Evolutionary conservation across 2,888 invertebrate genomes (phyloP).

Genomic region (Agrotis segetum): DNA sequence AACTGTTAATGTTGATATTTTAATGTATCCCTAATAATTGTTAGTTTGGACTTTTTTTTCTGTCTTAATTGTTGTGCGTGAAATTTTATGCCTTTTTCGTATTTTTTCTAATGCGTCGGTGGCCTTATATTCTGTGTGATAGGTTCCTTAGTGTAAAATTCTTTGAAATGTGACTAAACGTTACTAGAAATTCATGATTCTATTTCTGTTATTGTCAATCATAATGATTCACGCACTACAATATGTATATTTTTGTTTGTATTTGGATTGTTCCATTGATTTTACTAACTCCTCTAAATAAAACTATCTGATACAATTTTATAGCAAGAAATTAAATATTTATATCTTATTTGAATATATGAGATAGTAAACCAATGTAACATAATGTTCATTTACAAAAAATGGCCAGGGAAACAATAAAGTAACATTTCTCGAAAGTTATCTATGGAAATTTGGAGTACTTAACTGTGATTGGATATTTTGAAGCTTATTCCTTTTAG

Average conservation of each 20-base stretch:
- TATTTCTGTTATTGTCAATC: conserved; percentile 38
- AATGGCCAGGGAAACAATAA: conserved; percentile 57
- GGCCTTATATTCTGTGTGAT: not conserved
- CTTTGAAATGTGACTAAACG: conserved; percentile 31
- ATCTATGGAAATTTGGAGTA: not conserved
- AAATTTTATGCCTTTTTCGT: conserved; percentile 50
- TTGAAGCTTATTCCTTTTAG: not conserved
- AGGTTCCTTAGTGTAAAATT: not conserved
- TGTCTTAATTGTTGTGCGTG: conserved; percentile 66
- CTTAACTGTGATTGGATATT: not conserved
- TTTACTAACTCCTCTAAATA: conserved; percentile 26
- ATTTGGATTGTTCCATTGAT: conserved; percentile 53
- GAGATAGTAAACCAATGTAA: conserved; percentile 25
- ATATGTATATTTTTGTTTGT: conserved; percentile 64
- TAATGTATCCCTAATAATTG: conserved; percentile 75
- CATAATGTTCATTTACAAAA: conserved; percentile 47
- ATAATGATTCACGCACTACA: conserved; percentile 68
- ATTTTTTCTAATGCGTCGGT: not conserved
- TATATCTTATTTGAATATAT: not conserved
- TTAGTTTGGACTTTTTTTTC: conserved; percentile 69
- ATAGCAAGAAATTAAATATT: not conserved
- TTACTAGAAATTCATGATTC: conserved; percentile 21
- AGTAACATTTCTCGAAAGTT: not conserved
- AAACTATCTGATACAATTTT: not conserved
- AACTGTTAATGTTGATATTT: conserved; percentile 90